These are phyloP conservation scores for Aproaerema taeniolella DNA, from an alignment of 2,888 invertebrate genomes.

Conservation along the genomic window DNA sequence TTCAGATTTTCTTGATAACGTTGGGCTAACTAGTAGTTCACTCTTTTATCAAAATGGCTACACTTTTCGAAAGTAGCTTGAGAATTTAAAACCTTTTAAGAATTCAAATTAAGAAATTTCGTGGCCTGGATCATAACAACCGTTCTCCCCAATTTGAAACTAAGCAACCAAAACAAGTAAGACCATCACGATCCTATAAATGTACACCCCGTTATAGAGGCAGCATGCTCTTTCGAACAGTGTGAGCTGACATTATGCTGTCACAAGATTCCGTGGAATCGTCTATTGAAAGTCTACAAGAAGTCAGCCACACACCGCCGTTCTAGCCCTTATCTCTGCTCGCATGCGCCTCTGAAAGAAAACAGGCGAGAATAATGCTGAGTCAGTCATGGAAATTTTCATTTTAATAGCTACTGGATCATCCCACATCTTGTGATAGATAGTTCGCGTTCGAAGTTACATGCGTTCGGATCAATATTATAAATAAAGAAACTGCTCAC, in stretches of 20 bases:
- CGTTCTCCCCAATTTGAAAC: too few species aligned
- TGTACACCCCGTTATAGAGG: conserved; percentile 43
- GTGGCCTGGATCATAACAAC: too few species aligned
- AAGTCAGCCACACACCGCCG: conserved; percentile 72
- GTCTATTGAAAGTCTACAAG: conserved; percentile 22
- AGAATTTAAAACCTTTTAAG: too few species aligned
- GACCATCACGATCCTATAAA: conserved; percentile 14
- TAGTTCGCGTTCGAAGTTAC: too few species aligned
- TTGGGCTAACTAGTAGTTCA: too few species aligned
- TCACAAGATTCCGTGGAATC: conserved; percentile 39
- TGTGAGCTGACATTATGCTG: conserved; percentile 69
- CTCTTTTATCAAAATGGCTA: too few species aligned
- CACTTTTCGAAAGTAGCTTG: too few species aligned
- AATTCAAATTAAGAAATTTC: too few species aligned
- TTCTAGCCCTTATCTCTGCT: conserved; percentile 71
- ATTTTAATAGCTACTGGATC: conserved; percentile 38
- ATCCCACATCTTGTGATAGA: conserved; percentile 12
- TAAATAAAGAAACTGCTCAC: too few species aligned
- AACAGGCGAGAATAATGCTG: conserved; percentile 72
- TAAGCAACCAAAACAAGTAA: too few species aligned
- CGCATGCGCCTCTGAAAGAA: conserved; percentile 78
- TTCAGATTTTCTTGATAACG: too few species aligned
- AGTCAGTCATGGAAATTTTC: conserved; percentile 76
- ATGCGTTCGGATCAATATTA: too few species aligned
- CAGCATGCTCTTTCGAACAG: conserved; percentile 71